These are phyloP conservation scores for Hyposoter dolosus DNA, from an alignment of 2,888 invertebrate genomes.

Conservation along the genomic window DNA sequence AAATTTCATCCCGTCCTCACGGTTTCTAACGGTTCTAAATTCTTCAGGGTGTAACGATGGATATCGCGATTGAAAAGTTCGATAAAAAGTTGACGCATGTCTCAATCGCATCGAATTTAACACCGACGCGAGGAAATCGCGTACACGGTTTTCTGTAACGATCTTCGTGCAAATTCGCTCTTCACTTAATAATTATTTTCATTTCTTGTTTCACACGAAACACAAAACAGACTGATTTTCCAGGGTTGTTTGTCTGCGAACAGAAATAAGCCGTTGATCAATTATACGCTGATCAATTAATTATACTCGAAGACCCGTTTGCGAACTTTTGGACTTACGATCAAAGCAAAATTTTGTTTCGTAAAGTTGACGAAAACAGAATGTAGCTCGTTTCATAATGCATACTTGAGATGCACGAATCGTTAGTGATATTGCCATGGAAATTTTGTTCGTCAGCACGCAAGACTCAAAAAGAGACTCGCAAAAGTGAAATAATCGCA, in stretches of 20 bases:
- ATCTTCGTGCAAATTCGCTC: background rate
- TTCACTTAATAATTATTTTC: background rate
- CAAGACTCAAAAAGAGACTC: conserved; percentile 14
- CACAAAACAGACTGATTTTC: background rate
- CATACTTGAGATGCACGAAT: background rate
- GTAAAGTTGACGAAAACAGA: background rate
- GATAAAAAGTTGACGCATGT: background rate
- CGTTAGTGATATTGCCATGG: conserved; percentile 10
- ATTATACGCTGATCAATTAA: too few relatives aligned
- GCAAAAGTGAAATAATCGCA: conserved; percentile 46
- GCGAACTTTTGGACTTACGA: background rate
- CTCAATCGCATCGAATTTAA: background rate
- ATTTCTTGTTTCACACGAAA: background rate
- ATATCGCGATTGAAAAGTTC: background rate
- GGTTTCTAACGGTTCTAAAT: background rate
- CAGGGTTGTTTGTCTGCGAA: background rate
- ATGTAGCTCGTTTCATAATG: background rate
- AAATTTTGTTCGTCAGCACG: conserved; percentile 21
- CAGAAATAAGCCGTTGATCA: background rate
- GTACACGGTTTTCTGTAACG: background rate
- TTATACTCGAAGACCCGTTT: background rate
- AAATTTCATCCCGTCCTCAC: background rate
- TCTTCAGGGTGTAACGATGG: background rate
- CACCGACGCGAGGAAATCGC: background rate
- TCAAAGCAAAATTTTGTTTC: background rate